Conservation (phyloP, 2,888 invertebrate genomes). For the Charanyca ferruginea region DNA sequence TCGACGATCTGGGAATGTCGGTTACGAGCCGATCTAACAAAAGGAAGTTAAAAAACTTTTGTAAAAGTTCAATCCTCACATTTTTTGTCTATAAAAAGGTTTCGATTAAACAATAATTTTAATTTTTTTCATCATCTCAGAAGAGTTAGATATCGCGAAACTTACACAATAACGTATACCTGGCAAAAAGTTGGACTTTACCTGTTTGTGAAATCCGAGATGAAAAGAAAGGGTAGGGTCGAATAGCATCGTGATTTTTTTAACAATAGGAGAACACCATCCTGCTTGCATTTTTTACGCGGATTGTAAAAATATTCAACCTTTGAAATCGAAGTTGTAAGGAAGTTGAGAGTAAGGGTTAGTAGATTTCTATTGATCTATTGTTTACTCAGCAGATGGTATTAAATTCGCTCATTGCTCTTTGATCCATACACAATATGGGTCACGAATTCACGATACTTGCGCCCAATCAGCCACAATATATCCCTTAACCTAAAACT, state of each 20-base stretch:
- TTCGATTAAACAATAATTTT: slow-evolving; percentile 86
- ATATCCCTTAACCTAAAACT: slow-evolving; percentile 41
- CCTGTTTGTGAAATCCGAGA: slow-evolving; percentile 90
- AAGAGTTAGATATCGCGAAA: slow-evolving; percentile 89
- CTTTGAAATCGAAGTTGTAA: slow-evolving; percentile 82
- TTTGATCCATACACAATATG: slow-evolving; percentile 83
- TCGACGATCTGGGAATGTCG: slow-evolving; percentile 89
- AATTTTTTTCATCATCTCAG: slow-evolving; percentile 80
- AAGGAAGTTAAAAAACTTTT: slow-evolving; percentile 86
- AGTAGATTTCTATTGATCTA: slow-evolving; percentile 77
- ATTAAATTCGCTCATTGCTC: slow-evolving; percentile 81
- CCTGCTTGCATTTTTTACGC: slow-evolving; percentile 83
- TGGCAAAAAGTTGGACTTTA: slow-evolving; percentile 86
- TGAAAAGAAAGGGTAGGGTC: slow-evolving; percentile 88
- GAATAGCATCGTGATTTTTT: slow-evolving; percentile 82
- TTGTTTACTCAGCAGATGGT: slow-evolving; percentile 83
- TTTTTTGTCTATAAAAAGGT: slow-evolving; percentile 85
- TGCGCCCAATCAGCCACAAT: slow-evolving; percentile 59
- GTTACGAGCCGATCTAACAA: slow-evolving; percentile 86
- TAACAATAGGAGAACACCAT: slow-evolving; percentile 71
- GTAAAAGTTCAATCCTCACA: slow-evolving; percentile 81
- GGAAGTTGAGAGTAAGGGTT: slow-evolving; percentile 88
- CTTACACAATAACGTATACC: slow-evolving; percentile 84
- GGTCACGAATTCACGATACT: slow-evolving; percentile 73
- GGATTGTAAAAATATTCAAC: slow-evolving; percentile 80